These are phyloP conservation scores for Strix aluco DNA, from an alignment of 2,113 vertebrate genomes.

Conservation along the genomic window DNA sequence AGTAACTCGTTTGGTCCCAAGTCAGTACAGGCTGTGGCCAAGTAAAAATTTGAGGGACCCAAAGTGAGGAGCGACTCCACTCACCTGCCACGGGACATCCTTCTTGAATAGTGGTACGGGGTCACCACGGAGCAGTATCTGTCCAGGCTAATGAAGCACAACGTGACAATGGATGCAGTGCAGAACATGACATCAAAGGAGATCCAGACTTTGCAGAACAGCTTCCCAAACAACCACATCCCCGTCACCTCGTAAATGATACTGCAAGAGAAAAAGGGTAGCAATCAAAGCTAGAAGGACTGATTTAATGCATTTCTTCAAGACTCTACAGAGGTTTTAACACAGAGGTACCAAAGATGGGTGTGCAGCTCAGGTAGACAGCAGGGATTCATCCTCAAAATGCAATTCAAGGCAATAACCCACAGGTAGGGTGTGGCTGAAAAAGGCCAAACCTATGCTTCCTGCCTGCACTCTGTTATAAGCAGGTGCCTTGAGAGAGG, in stretches of 20 bases:
- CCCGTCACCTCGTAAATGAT: conserved; percentile 76
- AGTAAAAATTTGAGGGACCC: background rate
- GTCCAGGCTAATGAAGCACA: conserved; percentile 78
- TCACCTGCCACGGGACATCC: conserved; percentile 76
- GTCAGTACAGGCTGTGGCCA: fast-evolving
- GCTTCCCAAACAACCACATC: conserved; percentile 71
- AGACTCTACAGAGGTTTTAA: background rate
- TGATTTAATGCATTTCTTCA: background rate
- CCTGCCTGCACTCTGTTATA: background rate
- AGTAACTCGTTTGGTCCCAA: background rate
- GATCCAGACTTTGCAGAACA: conserved; percentile 79
- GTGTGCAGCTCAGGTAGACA: background rate
- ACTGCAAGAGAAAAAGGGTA: background rate
- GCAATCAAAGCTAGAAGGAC: background rate
- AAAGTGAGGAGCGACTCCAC: background rate
- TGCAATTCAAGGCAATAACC: background rate
- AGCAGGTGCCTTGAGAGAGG: background rate
- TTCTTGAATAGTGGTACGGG: conserved; percentile 68
- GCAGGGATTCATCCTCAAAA: background rate
- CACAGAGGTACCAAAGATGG: background rate
- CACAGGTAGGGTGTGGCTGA: background rate
- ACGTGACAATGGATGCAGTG: conserved; percentile 70
- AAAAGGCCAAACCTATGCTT: background rate
- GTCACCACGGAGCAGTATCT: conserved; percentile 76
- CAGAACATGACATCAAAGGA: conserved; percentile 79